Percentiles rank a stretch among this genome's conserved stretches.
These are phyloP conservation scores for Gymnoscopelus microlampas DNA, from an alignment of 2,797 vertebrate species.

Conservation along the genomic window DNA sequence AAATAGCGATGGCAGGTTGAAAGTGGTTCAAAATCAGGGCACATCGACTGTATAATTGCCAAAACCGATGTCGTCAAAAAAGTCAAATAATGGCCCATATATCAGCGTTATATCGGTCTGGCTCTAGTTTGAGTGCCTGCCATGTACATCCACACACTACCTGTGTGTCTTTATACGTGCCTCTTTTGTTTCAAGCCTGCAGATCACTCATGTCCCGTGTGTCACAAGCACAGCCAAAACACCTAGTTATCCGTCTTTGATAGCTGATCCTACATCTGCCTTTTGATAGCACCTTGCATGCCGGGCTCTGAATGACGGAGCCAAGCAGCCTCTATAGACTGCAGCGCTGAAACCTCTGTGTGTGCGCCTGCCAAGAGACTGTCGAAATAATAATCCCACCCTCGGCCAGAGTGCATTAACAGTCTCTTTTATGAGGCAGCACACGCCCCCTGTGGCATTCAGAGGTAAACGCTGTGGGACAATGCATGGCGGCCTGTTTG, in stretches of 20 bases:
- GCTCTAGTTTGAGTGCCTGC: background rate
- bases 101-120: no score
- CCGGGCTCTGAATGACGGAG: slow-evolving; percentile 44
- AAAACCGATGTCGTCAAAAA: no score
- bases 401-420: slow-evolving; percentile 67
- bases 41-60: no score
- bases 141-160: slow-evolving; percentile 13
- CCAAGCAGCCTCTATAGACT: slow-evolving; percentile 4
- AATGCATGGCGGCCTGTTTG: slow-evolving; percentile 29
- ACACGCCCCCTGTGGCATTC: slow-evolving; percentile 46
- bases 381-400: slow-evolving; percentile 62
- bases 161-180: slow-evolving; percentile 25
- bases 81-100: no score
- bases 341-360: slow-evolving; percentile 31
- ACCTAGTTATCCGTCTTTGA: slow-evolving; percentile 59
- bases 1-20: no score
- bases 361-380: slow-evolving; percentile 50
- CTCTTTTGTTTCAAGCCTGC: slow-evolving; percentile 53
- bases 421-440: slow-evolving; percentile 65
- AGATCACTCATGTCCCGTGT: slow-evolving; percentile 11
- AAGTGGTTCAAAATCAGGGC: no score
- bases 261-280: slow-evolving; percentile 58
- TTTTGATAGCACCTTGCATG: slow-evolving; percentile 61
- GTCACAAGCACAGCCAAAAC: slow-evolving; percentile 56
- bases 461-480: slow-evolving; percentile 48